Evolutionary conservation across 64 coral and sea anemone genomes (phyloP).

Genomic region (Montipora foliosa): DNA sequence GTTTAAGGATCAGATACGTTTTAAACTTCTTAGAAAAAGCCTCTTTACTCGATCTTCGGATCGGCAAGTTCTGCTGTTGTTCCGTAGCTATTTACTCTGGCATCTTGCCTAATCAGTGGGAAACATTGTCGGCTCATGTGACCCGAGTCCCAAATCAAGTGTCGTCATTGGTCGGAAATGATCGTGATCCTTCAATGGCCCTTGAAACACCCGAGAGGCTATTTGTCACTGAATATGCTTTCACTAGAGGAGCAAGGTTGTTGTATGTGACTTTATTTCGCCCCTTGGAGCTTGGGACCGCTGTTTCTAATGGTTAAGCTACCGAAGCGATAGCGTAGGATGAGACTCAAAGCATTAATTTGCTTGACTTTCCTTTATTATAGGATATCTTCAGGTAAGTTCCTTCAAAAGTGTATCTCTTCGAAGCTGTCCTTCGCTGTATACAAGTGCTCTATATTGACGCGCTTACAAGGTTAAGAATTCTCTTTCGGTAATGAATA

Average conservation of each 20-base stretch:
- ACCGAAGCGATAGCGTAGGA: conserved; percentile 61
- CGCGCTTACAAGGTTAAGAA: conserved; percentile 13
- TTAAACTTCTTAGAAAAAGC: conserved; percentile 40
- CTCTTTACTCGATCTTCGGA: not conserved
- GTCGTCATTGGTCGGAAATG: conserved; percentile 39
- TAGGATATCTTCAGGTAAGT: conserved; percentile 45
- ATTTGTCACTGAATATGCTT: not conserved
- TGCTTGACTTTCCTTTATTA: conserved; percentile 43
- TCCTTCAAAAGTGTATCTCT: conserved; percentile 29
- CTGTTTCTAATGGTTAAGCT: conserved; percentile 51
- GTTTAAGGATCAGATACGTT: not conserved
- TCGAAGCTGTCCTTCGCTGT: conserved; percentile 6
- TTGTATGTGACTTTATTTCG: conserved; percentile 31
- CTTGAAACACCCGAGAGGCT: not conserved
- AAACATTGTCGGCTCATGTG: conserved; percentile 35
- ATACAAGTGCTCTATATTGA: conserved; percentile 6
- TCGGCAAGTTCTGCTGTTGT: not conserved
- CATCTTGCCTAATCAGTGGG: conserved; percentile 3
- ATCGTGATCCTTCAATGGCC: conserved; percentile 20
- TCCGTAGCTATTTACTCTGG: conserved; percentile 19
- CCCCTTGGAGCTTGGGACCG: conserved; percentile 20
- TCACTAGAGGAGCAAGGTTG: not conserved
- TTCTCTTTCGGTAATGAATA: conserved; percentile 28
- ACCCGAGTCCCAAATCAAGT: not conserved
- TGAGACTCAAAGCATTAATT: conserved; percentile 65